A percentile compares a stretch with the other conserved stretches of the same genome.
Evolutionary conservation across 1,140 invertebrate species (phyloP).

Genomic region (Heterodera carotae): DNA sequence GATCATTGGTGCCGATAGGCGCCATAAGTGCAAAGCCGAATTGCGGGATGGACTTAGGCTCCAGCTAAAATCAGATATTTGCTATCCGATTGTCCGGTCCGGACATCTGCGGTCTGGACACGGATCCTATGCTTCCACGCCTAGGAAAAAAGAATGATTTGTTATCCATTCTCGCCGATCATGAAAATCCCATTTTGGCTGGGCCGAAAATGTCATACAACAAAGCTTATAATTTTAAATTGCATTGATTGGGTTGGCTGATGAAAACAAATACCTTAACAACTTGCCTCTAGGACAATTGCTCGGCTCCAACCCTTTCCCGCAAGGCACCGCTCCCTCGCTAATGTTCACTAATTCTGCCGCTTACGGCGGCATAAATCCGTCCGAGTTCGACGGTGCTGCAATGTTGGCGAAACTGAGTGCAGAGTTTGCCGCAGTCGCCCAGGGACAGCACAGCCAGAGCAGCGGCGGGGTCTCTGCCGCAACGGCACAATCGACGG

Average conservation of each 20-base stretch:
- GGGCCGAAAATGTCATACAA: neutral
- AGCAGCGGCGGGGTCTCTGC: conserved; percentile 3
- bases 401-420: conserved; percentile 33
- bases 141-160: too few species aligned
- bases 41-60: too few species aligned
- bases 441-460: conserved; percentile 2
- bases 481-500: conserved; percentile 7
- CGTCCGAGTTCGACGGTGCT: conserved; percentile 6
- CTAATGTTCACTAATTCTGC: conserved; percentile 4
- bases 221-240: neutral
- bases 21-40: too few species aligned
- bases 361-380: conserved; percentile 3
- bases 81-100: too few species aligned
- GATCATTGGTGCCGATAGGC: too few species aligned
- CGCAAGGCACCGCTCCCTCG: neutral
- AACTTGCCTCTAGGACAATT: conserved; percentile 20
- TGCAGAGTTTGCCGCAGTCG: conserved; percentile 22
- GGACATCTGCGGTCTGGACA: too few species aligned
- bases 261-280: too few species aligned
- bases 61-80: too few species aligned
- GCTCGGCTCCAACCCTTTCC: conserved; percentile 20
- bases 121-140: too few species aligned
- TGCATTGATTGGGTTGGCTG: too few species aligned
- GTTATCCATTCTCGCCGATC: too few species aligned
- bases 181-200: too few species aligned